phyloP scores from a whole-genome alignment of 1,140 invertebrate genomes.

The Lutraria rhynchaena region DNA sequence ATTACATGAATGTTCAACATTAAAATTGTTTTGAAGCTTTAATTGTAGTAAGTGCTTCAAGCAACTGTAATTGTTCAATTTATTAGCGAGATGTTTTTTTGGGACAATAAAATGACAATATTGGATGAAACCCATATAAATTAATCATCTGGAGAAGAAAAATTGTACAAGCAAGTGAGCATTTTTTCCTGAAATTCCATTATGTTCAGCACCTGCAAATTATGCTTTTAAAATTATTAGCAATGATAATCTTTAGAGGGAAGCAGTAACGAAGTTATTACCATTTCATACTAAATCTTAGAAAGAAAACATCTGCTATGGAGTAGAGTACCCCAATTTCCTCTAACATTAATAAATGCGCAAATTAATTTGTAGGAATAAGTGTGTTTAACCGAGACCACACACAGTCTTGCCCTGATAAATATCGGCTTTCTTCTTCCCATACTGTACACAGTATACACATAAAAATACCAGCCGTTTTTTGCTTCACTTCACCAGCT shows the following conservation, averaged over 20 bases:
- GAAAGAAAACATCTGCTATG: conserved; percentile 33
- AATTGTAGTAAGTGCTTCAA: no score
- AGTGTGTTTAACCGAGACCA: conserved; percentile 46
- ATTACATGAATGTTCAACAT: no score
- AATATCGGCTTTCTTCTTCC: conserved; percentile 22
- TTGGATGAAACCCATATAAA: no score
- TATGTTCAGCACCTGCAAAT: conserved; percentile 27
- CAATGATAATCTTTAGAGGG: no score
- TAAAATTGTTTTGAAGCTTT: no score
- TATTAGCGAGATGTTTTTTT: no score
- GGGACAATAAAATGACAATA: no score
- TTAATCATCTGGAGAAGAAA: no score
- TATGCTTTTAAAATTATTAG: conserved; percentile 17
- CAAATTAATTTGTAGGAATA: conserved; percentile 56
- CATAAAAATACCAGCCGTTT: conserved; percentile 57
- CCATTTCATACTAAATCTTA: conserved; percentile 30
- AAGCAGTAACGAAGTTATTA: neutral
- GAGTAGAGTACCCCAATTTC: conserved; percentile 21
- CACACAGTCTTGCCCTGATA: conserved; percentile 20
- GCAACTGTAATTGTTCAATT: no score
- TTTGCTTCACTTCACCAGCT: conserved; percentile 42
- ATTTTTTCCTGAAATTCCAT: neutral
- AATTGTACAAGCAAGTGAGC: no score
- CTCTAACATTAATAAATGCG: conserved; percentile 48
- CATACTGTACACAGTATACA: conserved; percentile 34